Conservation (phyloP, 2,888 invertebrate species). For the Himalopsyche japonica region DNA sequence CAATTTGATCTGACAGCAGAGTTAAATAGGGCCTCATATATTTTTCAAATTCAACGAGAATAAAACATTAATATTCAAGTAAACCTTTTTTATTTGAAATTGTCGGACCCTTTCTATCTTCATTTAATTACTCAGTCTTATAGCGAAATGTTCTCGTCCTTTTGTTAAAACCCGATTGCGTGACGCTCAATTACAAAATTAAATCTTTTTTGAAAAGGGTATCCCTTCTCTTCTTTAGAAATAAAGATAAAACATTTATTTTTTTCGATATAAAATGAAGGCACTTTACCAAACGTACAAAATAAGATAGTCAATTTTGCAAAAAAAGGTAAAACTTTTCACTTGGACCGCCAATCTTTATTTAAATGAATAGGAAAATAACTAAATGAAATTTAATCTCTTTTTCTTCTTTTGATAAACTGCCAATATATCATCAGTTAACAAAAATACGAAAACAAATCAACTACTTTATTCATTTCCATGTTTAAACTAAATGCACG, state of each 20-base stretch:
- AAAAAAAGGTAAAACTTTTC: background rate
- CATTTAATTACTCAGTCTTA: background rate
- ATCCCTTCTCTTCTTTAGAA: background rate
- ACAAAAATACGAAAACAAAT: too few species aligned
- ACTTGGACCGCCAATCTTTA: background rate
- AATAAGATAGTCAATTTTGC: background rate
- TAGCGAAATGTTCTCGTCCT: background rate
- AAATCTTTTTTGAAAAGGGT: constrained; percentile 1
- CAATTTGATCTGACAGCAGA: background rate
- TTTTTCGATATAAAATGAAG: background rate
- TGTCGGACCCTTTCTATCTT: background rate
- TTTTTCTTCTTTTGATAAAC: too few species aligned
- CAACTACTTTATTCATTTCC: too few species aligned
- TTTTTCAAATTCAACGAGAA: background rate
- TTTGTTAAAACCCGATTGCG: background rate
- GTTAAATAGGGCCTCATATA: background rate
- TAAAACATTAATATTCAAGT: background rate
- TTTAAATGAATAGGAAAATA: background rate
- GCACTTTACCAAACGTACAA: background rate
- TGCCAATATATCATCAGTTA: too few species aligned
- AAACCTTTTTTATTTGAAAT: background rate
- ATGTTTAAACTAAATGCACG: too few species aligned
- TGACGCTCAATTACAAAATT: background rate
- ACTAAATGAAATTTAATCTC: background rate
- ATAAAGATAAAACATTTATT: background rate